Percentiles rank a stretch among this genome's conserved stretches.
Conservation (phyloP, 2,797 vertebrate genomes). For the Halcyon chelicuti region DNA sequence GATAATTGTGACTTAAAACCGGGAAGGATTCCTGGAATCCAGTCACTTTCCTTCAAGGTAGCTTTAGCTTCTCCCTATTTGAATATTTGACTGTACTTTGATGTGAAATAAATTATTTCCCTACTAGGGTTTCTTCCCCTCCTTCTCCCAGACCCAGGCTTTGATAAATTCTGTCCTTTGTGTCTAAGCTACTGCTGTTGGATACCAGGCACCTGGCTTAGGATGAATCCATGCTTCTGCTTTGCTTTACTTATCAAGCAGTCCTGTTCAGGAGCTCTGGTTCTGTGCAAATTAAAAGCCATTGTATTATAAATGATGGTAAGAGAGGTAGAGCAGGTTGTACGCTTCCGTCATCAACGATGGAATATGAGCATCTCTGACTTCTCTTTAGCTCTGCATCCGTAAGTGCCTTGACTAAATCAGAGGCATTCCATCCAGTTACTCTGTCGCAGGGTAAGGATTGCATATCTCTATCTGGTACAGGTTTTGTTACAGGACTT, state of each 20-base stretch:
- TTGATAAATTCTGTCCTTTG: neutral
- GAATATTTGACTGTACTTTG: neutral
- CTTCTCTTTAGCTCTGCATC: neutral
- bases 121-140: neutral
- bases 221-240: neutral
- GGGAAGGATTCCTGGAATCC: neutral
- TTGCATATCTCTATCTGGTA: neutral
- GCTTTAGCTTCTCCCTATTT: neutral
- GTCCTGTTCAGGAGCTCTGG: neutral
- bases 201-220: neutral
- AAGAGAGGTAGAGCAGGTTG: neutral
- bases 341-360: accelerated
- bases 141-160: neutral
- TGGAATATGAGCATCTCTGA: neutral
- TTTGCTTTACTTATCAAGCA: neutral
- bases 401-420: neutral
- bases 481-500: neutral
- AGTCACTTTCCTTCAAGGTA: neutral
- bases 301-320: neutral
- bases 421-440: neutral
- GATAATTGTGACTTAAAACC: neutral
- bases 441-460: neutral
- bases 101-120: neutral
- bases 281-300: neutral
- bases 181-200: neutral